Base-by-base conservation (phyloP, 2,113 vertebrate species). In the Lepus americanus region DNA sequence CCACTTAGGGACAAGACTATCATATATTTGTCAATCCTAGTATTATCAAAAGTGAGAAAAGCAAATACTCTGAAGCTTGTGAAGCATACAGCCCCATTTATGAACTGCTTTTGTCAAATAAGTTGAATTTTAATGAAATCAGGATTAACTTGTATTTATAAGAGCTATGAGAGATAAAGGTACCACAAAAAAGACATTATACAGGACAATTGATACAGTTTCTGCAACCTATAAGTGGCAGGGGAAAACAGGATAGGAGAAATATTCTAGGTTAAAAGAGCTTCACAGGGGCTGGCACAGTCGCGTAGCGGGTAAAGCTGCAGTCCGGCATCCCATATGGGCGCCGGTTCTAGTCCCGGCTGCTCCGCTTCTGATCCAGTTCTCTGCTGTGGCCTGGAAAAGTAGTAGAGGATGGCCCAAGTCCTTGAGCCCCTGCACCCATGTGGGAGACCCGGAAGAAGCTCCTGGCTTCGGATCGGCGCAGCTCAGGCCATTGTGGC, bases 51-150 rank as follows among this genome's bases (percentile, higher is more conserved):
- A 69, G 22, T 89, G 11, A 82, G 66, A 91, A 90, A 94, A 88
- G 4, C 33, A 67, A 23, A 59, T 5, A 73, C 59, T 63, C 22
- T 69, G 36, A 86, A 55, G 49, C n/a, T 31, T 49, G 23, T n/a
- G 39, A 92, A 82, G 53, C 14, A 92, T 22, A 89, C 19, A 94
- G 59, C 5, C 73, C 51, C n/a, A 86, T n/a, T 85, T 92, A 90
- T 29, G 17, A 94, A 92, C 20, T 72, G 25, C 3, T 78, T n/a
- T 94, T 80, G 76, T 25, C 74, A 89, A 92, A 90, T 10, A 87
- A 31, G 25, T 6, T 94, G 31, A 77, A 80, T 44, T 23, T 80
- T 36, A 92, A 61, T 63, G 13, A 90, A 55, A 93, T 19, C 73
- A 89, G 36, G 49, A 33, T 78, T 78, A 73, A 79, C 16, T 31